Percentiles rank a stretch among this genome's conserved stretches.
phyloP scores from a whole-genome alignment of 2,113 vertebrate species.

The Saccopteryx leptura region DNA sequence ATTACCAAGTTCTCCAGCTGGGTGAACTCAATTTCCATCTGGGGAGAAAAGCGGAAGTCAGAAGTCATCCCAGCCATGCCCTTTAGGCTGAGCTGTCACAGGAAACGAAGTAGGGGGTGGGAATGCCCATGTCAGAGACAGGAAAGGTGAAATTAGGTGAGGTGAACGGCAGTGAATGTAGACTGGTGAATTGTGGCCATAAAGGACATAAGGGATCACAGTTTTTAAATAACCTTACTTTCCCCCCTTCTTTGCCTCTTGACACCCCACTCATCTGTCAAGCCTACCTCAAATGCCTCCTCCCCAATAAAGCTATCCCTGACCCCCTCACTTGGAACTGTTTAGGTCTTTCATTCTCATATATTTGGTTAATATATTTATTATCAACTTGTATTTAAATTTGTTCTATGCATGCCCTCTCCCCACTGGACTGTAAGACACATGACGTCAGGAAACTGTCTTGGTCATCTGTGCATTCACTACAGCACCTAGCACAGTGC shows the following conservation, averaged over 20 bases:
- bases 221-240: background rate
- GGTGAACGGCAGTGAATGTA: background rate
- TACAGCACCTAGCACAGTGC: background rate
- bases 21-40: constrained; percentile 57
- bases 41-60: background rate
- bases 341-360: background rate
- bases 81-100: background rate
- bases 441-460: background rate
- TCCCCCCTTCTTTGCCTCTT: background rate
- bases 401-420: background rate
- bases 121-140: background rate
- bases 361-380: background rate
- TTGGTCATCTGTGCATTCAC: background rate
- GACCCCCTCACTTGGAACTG: background rate
- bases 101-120: background rate
- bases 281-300: background rate
- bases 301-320: background rate
- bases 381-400: background rate
- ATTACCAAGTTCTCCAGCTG: constrained; percentile 46
- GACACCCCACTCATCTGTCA: background rate
- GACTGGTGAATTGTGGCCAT: background rate
- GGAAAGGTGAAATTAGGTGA: background rate
- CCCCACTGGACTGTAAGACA: background rate
- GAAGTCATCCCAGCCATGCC: background rate
- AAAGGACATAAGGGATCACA: background rate